Evolutionary conservation across 2,797 vertebrate genomes (phyloP).

Genomic region (Toxotes lorentzi): DNA sequence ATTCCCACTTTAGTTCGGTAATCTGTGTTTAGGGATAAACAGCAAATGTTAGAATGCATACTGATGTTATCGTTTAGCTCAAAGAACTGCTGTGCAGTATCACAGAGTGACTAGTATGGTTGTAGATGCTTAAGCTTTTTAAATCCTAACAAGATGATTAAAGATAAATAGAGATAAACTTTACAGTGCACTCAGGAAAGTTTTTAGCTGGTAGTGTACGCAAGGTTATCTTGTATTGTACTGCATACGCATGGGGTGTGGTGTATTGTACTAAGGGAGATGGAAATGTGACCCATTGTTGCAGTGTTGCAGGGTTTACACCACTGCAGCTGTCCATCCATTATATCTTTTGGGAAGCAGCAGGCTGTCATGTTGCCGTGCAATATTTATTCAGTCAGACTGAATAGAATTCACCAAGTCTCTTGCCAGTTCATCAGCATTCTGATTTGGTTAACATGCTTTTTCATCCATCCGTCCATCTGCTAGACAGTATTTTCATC

Average conservation of each 20-base stretch:
- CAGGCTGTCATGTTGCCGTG: background rate
- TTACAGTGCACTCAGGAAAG: background rate
- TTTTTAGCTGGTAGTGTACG: too few species aligned
- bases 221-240: background rate
- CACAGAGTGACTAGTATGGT: background rate
- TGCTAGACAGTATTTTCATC: conserved; percentile 30
- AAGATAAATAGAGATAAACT: background rate
- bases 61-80: background rate
- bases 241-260: background rate
- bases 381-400: conserved; percentile 17
- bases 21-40: too few species aligned
- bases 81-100: background rate
- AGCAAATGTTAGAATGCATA: background rate
- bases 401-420: conserved; percentile 14
- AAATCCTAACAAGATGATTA: too few species aligned
- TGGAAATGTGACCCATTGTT: too few species aligned
- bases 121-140: too few species aligned
- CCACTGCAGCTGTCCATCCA: background rate
- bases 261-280: background rate
- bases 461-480: background rate
- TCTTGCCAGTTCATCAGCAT: conserved; percentile 31
- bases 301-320: background rate
- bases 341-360: conserved; percentile 16
- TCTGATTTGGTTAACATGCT: conserved; percentile 14
- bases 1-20: background rate